Conservation (phyloP, 30 jellyfish, hydroid and myxozoan species). For the Rhopilema esculentum region DNA sequence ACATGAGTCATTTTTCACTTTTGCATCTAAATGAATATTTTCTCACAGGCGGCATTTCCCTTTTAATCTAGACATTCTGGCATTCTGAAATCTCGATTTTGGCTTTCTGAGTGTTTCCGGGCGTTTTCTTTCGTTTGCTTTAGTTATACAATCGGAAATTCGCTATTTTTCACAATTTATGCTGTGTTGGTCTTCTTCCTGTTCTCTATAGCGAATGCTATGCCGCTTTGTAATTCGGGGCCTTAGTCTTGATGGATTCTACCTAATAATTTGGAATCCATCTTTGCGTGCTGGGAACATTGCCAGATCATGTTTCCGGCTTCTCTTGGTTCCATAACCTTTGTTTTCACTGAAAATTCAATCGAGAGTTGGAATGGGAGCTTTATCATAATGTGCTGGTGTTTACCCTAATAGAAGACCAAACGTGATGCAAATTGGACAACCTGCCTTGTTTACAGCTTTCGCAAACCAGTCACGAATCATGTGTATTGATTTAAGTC, state of each 20-base stretch:
- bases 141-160: not conserved
- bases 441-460: conserved; percentile 1
- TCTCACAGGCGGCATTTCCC: not conserved
- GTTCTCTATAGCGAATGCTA: not conserved
- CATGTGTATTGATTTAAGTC: conserved; percentile 15
- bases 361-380: not conserved
- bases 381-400: not conserved
- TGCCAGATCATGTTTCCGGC: conserved; percentile 80
- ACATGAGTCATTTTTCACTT: not conserved
- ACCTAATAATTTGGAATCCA: not conserved
- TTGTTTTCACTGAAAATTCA: conserved; percentile 10
- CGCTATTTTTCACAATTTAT: not conserved
- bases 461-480: conserved; percentile 50
- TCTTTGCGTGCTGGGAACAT: conserved; percentile 64
- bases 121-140: not conserved
- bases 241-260: not conserved
- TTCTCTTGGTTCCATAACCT: conserved; percentile 7
- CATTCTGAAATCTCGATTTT: not conserved
- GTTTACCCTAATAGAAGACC: not conserved
- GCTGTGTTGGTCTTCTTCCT: not conserved
- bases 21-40: not conserved
- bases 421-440: not conserved
- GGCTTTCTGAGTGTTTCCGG: not conserved
- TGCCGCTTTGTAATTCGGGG: not conserved
- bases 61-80: not conserved